These are phyloP conservation scores for Charina bottae DNA, from an alignment of 2,113 vertebrate genomes.

Conservation along the genomic window DNA sequence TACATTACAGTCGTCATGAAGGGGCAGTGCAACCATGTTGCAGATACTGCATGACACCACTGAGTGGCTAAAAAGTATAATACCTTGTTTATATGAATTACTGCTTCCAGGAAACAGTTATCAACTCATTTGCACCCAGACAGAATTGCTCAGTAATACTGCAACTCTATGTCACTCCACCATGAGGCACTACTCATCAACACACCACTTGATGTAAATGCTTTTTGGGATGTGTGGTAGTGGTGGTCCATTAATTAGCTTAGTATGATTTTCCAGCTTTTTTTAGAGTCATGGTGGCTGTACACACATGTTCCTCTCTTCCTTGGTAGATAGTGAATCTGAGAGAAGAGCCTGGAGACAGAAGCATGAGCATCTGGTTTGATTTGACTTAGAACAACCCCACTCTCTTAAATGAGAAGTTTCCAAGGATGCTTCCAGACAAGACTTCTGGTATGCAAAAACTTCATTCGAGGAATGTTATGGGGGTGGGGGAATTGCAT, in stretches of 20 bases:
- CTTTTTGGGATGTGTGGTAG: not conserved
- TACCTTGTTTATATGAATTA: not conserved
- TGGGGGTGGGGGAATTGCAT: not conserved
- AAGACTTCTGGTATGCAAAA: not conserved
- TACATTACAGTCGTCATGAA: not conserved
- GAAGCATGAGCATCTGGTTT: not conserved
- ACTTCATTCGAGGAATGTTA: not conserved
- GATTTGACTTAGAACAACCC: not conserved
- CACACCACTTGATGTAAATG: not conserved
- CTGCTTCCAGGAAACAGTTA: not conserved
- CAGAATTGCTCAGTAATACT: not conserved
- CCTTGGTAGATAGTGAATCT: not conserved
- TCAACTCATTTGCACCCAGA: not conserved
- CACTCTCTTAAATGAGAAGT: not conserved
- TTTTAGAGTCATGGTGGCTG: not conserved
- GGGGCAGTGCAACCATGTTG: not conserved
- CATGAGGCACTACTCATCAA: not conserved
- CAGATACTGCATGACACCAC: not conserved
- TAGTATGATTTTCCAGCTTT: not conserved
- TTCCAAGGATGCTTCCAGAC: not conserved
- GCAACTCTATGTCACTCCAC: not conserved
- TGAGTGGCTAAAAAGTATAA: not conserved
- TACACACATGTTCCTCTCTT: not conserved
- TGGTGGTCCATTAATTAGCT: not conserved
- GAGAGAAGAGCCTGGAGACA: not conserved